Base-by-base conservation (phyloP, 2,888 invertebrate genomes). In the Megastigmus dorsalis region DNA sequence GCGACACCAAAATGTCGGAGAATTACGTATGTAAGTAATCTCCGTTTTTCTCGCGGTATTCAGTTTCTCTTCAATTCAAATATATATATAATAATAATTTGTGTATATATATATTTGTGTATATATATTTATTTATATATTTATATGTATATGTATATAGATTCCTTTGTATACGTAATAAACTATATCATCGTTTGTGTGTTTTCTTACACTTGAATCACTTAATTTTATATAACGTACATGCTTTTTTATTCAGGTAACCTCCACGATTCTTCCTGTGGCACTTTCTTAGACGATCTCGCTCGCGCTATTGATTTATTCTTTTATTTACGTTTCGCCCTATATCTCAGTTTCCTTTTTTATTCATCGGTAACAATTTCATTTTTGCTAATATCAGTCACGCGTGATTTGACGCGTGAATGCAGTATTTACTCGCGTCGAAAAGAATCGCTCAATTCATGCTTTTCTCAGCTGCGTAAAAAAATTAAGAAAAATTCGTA, bases 181-280 rank as follows among this genome's bases (percentile, higher is more conserved):
- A 86, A 86, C 85, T 86, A 86, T 85, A 86, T 84, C 82, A 85
- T 84, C 83, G 81, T 83, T 81, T 83, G 74, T 67, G 66, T 69
- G 69, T 69, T 70, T 83, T 83, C 81, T 84, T 84, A 83, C 83
- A 84, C 79, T 82, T 80, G 81, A 82, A 83, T 84, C 82, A 82
- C 80, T 82, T 80, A 83, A 82, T 66, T 72, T 48, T 73, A 69
- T 54, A 59, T 76, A 73, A 66, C 66, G 54, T 73, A 73, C 76
- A 72, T 69, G 71, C 68, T 76, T 72, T 72, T 65, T 73, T 71
- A 62, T 73, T 76, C 76, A 76, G 76, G 76, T 76, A 76, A 76
- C 76, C 70, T 76, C 76, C 82, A 82, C 84, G 82, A 80, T 79
- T 81, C 80, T 81, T 80, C 79, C 82, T 82, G 84, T 85, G 84